Conservation (phyloP, 2,888 invertebrate species). For the Eumacrocentrus americanus region DNA sequence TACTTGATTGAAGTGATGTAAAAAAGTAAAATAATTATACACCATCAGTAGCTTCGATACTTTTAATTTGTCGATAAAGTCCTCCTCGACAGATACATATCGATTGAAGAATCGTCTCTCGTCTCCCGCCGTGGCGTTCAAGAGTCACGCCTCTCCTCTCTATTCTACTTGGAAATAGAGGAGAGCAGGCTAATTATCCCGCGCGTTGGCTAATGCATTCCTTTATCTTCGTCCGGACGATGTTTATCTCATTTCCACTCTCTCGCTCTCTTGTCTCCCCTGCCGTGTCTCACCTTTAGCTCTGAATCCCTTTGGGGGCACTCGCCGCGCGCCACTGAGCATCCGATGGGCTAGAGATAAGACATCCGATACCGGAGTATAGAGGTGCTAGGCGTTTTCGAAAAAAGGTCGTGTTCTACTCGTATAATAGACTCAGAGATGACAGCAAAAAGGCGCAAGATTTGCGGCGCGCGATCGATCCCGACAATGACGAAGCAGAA, state of each 20-base stretch:
- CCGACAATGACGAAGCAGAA: neutral
- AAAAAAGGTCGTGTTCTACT: no score
- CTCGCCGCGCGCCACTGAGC: constrained; percentile 36
- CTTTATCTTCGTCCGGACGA: constrained; percentile 47
- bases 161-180: constrained; percentile 42
- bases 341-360: constrained; percentile 34
- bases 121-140: neutral
- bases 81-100: neutral
- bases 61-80: neutral
- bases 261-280: constrained; percentile 19
- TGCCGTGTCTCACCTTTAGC: constrained; percentile 7
- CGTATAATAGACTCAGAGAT: no score
- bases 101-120: neutral
- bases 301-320: constrained; percentile 22
- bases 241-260: constrained; percentile 47
- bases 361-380: constrained; percentile 25
- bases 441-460: no score
- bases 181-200: constrained; percentile 48
- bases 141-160: constrained; percentile 48
- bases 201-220: constrained; percentile 52
- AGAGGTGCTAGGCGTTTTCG: no score
- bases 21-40: neutral
- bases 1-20: neutral
- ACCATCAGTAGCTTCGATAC: neutral
- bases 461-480: neutral